Conservation (phyloP, 2,888 invertebrate genomes). For the Palloptera scutellata region DNA sequence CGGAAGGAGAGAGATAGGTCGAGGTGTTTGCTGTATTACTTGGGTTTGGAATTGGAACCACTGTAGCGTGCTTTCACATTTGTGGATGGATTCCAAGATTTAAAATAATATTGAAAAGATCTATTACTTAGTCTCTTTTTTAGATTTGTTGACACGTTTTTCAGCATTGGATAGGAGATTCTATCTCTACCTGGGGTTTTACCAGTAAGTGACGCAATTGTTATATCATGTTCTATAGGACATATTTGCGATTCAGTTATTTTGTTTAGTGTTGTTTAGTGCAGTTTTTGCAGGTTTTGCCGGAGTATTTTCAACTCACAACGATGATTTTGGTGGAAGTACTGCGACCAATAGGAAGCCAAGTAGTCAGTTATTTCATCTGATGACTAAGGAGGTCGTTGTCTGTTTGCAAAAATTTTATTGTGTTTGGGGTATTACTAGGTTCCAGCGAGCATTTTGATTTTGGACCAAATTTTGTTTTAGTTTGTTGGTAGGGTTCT, state of each 20-base stretch:
- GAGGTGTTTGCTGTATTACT: neutral
- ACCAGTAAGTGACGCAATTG: no score
- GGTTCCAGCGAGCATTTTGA: conserved; percentile 11
- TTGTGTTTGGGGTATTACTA: neutral
- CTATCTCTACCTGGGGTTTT: no score
- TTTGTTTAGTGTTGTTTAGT: neutral
- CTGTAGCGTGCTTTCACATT: neutral
- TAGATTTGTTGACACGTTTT: neutral
- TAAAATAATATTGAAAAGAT: conserved; percentile 2
- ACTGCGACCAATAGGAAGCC: conserved; percentile 5
- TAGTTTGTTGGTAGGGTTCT: neutral
- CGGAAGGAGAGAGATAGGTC: conserved; percentile 2
- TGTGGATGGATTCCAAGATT: neutral
- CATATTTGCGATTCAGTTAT: neutral
- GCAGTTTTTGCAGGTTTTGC: neutral
- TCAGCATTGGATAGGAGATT: neutral
- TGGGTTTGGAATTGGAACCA: neutral
- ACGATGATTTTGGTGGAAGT: neutral
- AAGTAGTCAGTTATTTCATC: conserved; percentile 4
- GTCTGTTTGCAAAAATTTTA: conserved; percentile 4
- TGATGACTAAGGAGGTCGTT: neutral
- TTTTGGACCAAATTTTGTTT: conserved; percentile 5
- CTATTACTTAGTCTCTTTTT: neutral
- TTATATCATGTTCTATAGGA: no score
- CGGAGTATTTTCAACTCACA: neutral